Evolutionary conservation across 1,140 invertebrate genomes (phyloP), one percentile per base, ranked within the genome.

Genomic region (Aphelinus atriplicis): DNA sequence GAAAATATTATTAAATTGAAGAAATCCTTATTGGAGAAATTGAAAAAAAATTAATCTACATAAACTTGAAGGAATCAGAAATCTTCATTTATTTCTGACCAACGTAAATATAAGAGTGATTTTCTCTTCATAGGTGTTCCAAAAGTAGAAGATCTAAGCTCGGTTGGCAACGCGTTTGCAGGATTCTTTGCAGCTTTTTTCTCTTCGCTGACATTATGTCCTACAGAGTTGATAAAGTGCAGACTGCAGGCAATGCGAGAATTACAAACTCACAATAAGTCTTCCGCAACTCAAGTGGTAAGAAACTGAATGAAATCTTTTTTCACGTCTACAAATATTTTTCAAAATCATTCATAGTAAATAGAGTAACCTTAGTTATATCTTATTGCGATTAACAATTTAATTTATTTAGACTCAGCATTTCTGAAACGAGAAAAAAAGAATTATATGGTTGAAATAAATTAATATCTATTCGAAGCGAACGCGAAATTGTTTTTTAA

Each of bases 121-220:
- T 45, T 45, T 7, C 47, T 58, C 74, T 71, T 74, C 47, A 76
- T 47, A 88, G 87, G 82, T 78, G 79, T 89, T 73, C 82, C 92
- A 86, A 91, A 89, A 83, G 89, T 93, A 2, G 90, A 92, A 62
- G 89, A 97, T n/a, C 87, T 98, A 75, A 93, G 90, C 79, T 90
- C 92, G 0, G 76, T 97, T 6, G 90, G 93, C 68, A 99, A 99
- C 89, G 98, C 97, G 5, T 90, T 91, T 65, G 94, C 97, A 61
- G 98, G 98, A n/a, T 97, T 95, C 82, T 89, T 97, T 64, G 98
- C 97, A 43, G 97, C 98, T 43, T 98, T 99, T 87, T 99, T 99
- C 84, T 98, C 97, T 4, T 97, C 97, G 0, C 92, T 99, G 77
- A 94, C 96, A 2, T 90, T 99, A 4, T 99, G 97, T 83, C 98